Base-by-base conservation (phyloP, 2,113 vertebrate genomes). In the Numida meleagris region DNA sequence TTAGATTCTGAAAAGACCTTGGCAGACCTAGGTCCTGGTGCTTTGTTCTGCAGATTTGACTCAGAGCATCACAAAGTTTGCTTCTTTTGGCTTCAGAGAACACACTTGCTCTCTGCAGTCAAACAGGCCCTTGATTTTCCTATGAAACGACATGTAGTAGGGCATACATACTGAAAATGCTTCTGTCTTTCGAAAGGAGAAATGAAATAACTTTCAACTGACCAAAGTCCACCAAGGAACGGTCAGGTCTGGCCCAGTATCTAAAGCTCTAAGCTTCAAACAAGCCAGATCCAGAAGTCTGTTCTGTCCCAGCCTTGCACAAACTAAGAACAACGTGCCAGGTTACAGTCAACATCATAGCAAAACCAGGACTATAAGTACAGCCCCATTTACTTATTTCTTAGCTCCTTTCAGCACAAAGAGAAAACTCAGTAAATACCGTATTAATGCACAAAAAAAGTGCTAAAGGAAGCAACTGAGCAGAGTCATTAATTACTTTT, bases 171-270 rank as follows among this genome's bases (percentile, higher is more conserved):
- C 14, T 34, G 25, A 46, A 80, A 71, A 55, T 2, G 20, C 34
- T 74, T 63, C 55, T 71, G 51, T 33, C 42, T 88, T 63, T 83
- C 33, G 63, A 43, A 50, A 57, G 88, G 9, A 5, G 34, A 62
- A 33, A 36, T 21, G 29, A 74, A 80, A 63, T 1, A 58, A 40
- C 61, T 25, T 6, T 38, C 63, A 82, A 18, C 0, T n/a, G 18
- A 45, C 42, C 36, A 7, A 0, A 72, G 23, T 2, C 40, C 33
- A 14, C 31, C 0, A 0, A 14, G 21, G 21, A 53, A 1, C 1
- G 0, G 19, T 57, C n/a, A 36, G 31, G 24, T 50, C 36, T 74
- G 40, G 38, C 58, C 77, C 79, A 71, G 61, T 43, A 27, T 53
- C 17, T 25, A 63, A 48, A 93, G 40, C 58, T 88, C 48, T 21